phyloP scores from a whole-genome alignment of 1,140 invertebrate genomes.

The Sesamia nonagrioides region DNA sequence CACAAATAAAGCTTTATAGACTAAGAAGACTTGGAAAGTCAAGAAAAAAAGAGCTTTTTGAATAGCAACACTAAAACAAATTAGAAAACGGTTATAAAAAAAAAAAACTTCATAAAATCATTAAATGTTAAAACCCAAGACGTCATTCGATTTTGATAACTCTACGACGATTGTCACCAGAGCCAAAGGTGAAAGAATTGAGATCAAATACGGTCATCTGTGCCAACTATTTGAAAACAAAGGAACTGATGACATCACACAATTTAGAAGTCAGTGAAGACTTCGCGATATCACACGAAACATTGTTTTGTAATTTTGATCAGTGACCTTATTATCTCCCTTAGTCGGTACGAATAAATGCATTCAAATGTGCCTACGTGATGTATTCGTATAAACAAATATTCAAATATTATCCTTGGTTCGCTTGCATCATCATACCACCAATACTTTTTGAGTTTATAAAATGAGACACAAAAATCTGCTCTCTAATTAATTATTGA shows the following conservation, averaged over 20 bases:
- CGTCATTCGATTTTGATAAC: constrained; percentile 4
- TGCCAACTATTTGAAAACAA: constrained; percentile 69
- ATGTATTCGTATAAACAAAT: constrained; percentile 15
- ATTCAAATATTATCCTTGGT: background rate
- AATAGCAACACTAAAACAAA: background rate
- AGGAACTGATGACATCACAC: constrained; percentile 72
- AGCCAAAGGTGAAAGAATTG: constrained; percentile 54
- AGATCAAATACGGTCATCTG: constrained; percentile 61
- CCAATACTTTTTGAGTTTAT: background rate
- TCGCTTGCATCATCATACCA: background rate
- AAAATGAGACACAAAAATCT: background rate
- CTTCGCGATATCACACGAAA: constrained; percentile 50
- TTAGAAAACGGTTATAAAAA: background rate
- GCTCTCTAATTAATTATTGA: background rate
- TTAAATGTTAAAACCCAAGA: background rate
- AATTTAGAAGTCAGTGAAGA: constrained; percentile 59
- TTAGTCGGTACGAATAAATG: constrained; percentile 43
- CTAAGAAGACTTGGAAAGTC: background rate
- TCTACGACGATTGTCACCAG: constrained; percentile 30
- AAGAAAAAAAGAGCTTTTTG: background rate
- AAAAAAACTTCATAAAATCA: background rate
- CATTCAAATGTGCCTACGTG: constrained; percentile 28
- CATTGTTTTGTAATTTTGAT: constrained; percentile 61
- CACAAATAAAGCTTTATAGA: constrained; percentile 19
- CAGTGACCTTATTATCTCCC: constrained; percentile 53